Conservation (phyloP, 2,113 vertebrate species). For the Platysteira castanea region DNA sequence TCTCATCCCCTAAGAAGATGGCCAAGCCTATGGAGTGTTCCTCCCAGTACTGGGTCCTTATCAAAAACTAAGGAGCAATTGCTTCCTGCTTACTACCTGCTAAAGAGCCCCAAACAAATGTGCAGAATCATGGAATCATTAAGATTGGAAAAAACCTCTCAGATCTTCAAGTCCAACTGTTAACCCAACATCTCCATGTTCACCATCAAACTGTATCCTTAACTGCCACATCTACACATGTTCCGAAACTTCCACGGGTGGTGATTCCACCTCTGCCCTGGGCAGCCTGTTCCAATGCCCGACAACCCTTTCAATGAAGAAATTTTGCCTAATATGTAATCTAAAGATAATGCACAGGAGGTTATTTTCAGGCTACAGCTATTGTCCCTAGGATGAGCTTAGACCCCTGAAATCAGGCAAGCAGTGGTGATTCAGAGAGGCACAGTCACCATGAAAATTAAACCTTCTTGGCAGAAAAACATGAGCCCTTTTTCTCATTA, state of each 20-base stretch:
- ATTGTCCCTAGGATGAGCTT: neutral
- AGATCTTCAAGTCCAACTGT: neutral
- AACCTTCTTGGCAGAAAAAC: neutral
- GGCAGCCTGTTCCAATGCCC: neutral
- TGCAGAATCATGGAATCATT: neutral
- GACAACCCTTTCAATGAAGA: neutral
- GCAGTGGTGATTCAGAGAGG: neutral
- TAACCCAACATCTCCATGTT: neutral
- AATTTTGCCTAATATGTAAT: no score
- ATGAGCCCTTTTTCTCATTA: neutral
- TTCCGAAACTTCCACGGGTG: neutral
- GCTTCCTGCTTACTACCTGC: neutral
- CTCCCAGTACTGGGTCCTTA: neutral
- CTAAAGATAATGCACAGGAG: neutral
- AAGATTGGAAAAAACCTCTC: neutral
- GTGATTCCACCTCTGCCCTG: neutral
- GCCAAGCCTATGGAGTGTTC: fast-evolving
- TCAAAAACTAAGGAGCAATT: neutral
- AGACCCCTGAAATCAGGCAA: neutral
- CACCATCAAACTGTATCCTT: neutral
- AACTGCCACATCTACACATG: neutral
- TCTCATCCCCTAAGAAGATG: neutral
- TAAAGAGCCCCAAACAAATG: fast-evolving
- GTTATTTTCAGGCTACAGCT: neutral
- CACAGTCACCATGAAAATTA: neutral